Percentiles rank a stretch among this genome's conserved stretches.
Evolutionary conservation across 2,888 invertebrate genomes (phyloP).

Genomic region (Acleris holmiana): DNA sequence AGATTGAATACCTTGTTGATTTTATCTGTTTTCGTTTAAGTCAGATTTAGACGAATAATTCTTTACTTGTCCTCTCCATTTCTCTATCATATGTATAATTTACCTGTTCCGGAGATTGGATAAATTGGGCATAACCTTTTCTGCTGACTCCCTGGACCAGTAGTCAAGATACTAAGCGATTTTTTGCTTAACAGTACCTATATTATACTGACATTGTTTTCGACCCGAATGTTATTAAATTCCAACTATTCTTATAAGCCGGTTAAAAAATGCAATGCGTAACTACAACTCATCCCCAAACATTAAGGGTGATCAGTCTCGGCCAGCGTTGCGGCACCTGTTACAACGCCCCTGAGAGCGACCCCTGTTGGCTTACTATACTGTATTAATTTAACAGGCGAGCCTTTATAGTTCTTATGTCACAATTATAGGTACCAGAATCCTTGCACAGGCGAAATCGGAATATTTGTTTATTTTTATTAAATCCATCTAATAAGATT

Average conservation of each 20-base stretch:
- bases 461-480: conserved; percentile 41
- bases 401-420: conserved; percentile 42
- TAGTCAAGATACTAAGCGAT: too few relatives aligned
- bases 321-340: conserved; percentile 61
- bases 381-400: conserved; percentile 50
- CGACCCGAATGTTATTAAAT: conserved; percentile 2
- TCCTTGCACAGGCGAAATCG: conserved; percentile 14
- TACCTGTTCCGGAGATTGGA: too few relatives aligned
- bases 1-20: too few relatives aligned
- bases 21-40: too few relatives aligned
- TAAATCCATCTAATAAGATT: conserved; percentile 60
- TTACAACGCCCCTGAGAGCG: conserved; percentile 52
- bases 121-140: too few relatives aligned
- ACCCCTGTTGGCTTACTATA: conserved; percentile 48
- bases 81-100: too few relatives aligned
- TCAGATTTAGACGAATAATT: too few relatives aligned
- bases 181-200: too few relatives aligned
- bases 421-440: conserved; percentile 23
- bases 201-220: background rate
- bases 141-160: too few relatives aligned
- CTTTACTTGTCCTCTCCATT: too few relatives aligned
- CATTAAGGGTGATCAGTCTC: conserved; percentile 63
- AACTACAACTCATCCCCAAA: conserved; percentile 57
- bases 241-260: conserved; percentile 15
- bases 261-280: conserved; percentile 26